A percentile compares a stretch with the other conserved stretches of the same genome.
Conservation (phyloP, 2,113 vertebrate genomes). For the Camelus dromedarius region DNA sequence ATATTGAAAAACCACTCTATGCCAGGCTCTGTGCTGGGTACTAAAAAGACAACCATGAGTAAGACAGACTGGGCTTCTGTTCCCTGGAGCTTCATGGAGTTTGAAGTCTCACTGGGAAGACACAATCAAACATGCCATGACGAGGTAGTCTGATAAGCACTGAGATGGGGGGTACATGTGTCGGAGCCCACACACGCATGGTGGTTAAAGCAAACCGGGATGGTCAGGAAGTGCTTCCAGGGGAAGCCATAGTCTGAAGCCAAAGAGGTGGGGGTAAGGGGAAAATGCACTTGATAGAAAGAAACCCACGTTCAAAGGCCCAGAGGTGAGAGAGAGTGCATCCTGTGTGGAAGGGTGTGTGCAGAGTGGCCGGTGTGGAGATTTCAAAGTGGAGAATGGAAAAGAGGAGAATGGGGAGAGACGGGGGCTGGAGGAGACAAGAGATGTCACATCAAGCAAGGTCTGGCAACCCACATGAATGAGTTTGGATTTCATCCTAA, state of each 20-base stretch:
- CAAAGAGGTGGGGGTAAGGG: not conserved
- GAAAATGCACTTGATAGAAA: not conserved
- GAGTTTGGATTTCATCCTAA: not conserved
- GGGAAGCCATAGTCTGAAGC: not conserved
- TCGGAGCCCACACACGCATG: not conserved
- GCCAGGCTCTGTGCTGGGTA: not conserved
- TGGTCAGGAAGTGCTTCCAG: not conserved
- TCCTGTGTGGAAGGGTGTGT: too few species aligned
- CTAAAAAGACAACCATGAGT: not conserved
- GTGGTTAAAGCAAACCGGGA: not conserved
- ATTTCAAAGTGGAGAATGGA: not conserved
- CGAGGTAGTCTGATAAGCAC: not conserved
- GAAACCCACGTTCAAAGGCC: not conserved
- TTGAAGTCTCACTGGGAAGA: not conserved
- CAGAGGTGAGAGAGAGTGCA: not conserved
- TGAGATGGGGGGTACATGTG: not conserved
- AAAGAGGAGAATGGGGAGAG: not conserved
- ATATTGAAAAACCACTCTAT: not conserved
- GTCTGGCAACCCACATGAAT: not conserved
- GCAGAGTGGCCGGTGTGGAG: fast-evolving
- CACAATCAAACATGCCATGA: not conserved
- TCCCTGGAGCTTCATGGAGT: not conserved
- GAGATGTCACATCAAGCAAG: fast-evolving
- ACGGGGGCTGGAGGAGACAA: too few species aligned
- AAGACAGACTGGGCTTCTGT: not conserved